Base-by-base conservation (phyloP, 2,888 invertebrate genomes). In the Chironomus riparius region DNA sequence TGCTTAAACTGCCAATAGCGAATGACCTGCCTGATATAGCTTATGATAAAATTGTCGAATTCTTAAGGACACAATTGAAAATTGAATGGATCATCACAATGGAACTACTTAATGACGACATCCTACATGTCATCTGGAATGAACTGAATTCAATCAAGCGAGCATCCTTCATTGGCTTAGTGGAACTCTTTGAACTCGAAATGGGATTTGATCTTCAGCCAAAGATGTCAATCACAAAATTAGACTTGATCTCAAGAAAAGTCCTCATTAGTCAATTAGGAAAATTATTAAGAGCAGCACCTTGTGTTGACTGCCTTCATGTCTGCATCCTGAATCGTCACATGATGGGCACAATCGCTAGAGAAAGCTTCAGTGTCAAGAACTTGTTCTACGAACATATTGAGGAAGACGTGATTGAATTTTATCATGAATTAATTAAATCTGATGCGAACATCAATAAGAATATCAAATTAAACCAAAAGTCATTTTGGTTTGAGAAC, bases 181-280 rank as follows among this genome's bases (percentile, higher is more conserved):
- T 38, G 7, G 38, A 38, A 10, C 38, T 56, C 15, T 56, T 56
- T 18, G 56, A 18, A 56, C 15, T 56, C 4, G 72, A 72, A 61
- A 61, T 62, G 28, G 47, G 13, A 13, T 18, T 72, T 18, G 22
- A 38, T 7, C n/a, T 72, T 3, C 7, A 56, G 12, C 28, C 38
- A 15, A 72, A 72, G 21, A 18, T 22, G 6, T 22, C 24, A 13
- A 72, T 72, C 7, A 61, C 13, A 0, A 50, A 72, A 10, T 13
- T 72, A 3, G 61, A 61, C 21, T 24, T 72, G 4, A 15, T 72
- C 7, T 62, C 28, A 21, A 24, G 72, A 15, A 72, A 72, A 72
- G 50, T 72, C 15, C 62, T 72, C 61, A 72, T 72, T n/a, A 72
- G 72, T 62, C 72, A 72, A 5, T 21, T 72, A 6, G 21, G 47